Evolutionary conservation across 2,113 vertebrate species (phyloP).

Genomic region (Carassius auratus): DNA sequence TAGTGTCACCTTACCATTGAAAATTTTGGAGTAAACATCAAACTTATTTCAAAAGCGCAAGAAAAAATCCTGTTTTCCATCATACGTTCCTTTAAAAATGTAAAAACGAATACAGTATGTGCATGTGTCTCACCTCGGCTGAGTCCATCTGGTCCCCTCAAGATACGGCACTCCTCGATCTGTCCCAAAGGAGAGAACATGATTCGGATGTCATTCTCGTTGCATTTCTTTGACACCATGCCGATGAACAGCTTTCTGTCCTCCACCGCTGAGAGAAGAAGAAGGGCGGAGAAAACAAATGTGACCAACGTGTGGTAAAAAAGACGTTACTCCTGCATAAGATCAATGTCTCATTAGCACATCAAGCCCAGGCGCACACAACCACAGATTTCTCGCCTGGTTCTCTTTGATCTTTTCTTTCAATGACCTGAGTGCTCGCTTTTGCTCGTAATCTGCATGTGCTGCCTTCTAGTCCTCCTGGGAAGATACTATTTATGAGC

Average conservation of each 20-base stretch:
- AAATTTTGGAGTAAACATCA: neutral
- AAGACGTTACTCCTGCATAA: constrained; percentile 67
- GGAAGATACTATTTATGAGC: neutral
- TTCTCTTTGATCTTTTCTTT: constrained; percentile 35
- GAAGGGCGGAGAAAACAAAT: constrained; percentile 37
- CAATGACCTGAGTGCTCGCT: constrained; percentile 65
- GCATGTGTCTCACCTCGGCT: constrained; percentile 88
- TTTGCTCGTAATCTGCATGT: constrained; percentile 54
- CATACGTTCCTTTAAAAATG: neutral
- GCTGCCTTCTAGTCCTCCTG: constrained; percentile 3
- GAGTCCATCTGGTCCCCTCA: constrained; percentile 95
- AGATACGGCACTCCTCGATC: constrained; percentile 99
- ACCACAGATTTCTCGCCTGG: neutral
- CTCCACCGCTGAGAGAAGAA: constrained; percentile 86
- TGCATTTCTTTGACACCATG: constrained; percentile 99
- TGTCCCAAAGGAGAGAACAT: constrained; percentile 99
- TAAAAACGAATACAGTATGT: neutral
- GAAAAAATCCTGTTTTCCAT: neutral
- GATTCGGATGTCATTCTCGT: constrained; percentile 99
- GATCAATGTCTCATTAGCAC: constrained; percentile 83
- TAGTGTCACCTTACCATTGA: neutral
- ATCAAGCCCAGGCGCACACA: neutral
- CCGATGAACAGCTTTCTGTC: constrained; percentile 99
- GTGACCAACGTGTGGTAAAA: neutral
- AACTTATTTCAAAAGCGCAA: neutral